Evolutionary conservation across 92 coral and sea anemone genomes (phyloP).

Genomic region (Siderastrea radians): DNA sequence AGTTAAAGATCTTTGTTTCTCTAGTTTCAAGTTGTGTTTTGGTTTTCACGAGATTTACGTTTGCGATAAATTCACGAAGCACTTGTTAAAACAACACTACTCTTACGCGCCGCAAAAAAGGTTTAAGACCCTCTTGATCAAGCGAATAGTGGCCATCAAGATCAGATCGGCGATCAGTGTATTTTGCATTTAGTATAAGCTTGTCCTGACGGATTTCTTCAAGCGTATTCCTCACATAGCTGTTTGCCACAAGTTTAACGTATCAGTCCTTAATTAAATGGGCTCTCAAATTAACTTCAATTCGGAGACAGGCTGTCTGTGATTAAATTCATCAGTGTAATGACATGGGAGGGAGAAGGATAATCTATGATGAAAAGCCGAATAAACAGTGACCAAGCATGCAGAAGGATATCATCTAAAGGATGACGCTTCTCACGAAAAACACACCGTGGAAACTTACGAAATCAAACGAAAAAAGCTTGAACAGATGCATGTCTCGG

Average conservation of each 20-base stretch:
- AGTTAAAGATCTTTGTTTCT: slow-evolving; percentile 45
- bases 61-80: slow-evolving; percentile 24
- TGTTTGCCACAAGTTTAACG: slow-evolving; percentile 30
- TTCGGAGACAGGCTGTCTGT: slow-evolving; percentile 53
- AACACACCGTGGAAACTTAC: background rate
- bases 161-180: background rate
- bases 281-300: slow-evolving; percentile 47
- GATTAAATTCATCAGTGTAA: slow-evolving; percentile 51
- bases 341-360: slow-evolving; percentile 55
- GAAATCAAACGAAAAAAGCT: background rate
- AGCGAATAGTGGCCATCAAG: background rate
- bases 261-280: slow-evolving; percentile 49
- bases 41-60: slow-evolving; percentile 17
- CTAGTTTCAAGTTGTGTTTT: slow-evolving; percentile 31
- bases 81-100: slow-evolving; percentile 2
- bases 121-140: background rate
- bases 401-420: background rate
- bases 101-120: background rate
- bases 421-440: background rate
- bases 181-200: slow-evolving; percentile 21
- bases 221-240: slow-evolving; percentile 13
- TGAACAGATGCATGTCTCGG: background rate
- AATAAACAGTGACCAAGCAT: slow-evolving; percentile 25
- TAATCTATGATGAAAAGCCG: slow-evolving; percentile 59
- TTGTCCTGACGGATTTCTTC: slow-evolving; percentile 8